Percentiles rank a stretch among this genome's conserved stretches.
Evolutionary conservation across 2,888 invertebrate species (phyloP).

Genomic region (Caenorhabditis sulstoni): DNA sequence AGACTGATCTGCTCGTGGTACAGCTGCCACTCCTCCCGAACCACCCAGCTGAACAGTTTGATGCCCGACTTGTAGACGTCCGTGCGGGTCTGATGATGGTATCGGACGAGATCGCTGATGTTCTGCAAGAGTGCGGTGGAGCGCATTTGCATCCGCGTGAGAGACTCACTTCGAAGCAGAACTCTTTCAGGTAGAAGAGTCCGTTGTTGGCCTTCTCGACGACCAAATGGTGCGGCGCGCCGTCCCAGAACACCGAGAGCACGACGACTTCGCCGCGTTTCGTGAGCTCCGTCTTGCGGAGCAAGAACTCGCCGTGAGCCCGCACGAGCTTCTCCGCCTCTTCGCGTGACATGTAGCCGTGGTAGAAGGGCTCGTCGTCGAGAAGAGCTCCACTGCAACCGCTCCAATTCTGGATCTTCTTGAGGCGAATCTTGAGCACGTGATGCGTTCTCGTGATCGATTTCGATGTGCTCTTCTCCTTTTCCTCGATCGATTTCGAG

Average conservation of each 20-base stretch:
- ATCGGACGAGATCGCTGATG: slow-evolving; percentile 66
- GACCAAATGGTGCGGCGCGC: slow-evolving; percentile 55
- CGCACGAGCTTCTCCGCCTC: slow-evolving; percentile 60
- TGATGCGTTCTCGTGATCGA: slow-evolving; percentile 29
- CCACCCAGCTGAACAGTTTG: slow-evolving; percentile 51
- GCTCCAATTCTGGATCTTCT: slow-evolving; percentile 58
- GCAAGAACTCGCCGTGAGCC: slow-evolving; percentile 63
- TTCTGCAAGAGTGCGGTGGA: slow-evolving; percentile 45
- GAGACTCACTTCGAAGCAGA: slow-evolving; percentile 64
- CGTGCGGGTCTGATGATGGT: slow-evolving; percentile 60
- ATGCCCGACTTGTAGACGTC: slow-evolving; percentile 60
- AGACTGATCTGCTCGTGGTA: slow-evolving; percentile 72
- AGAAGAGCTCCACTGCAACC: slow-evolving; percentile 53
- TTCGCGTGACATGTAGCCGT: slow-evolving; percentile 70
- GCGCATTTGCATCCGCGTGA: background rate
- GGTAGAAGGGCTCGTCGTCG: slow-evolving; percentile 71
- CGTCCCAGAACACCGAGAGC: slow-evolving; percentile 57
- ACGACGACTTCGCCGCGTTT: slow-evolving; percentile 55
- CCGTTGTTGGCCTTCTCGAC: slow-evolving; percentile 61
- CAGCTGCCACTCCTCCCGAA: slow-evolving; percentile 70
- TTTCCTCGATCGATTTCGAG: slow-evolving; percentile 37
- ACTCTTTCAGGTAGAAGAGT: slow-evolving; percentile 63
- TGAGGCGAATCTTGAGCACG: slow-evolving; percentile 44
- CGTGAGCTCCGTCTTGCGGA: slow-evolving; percentile 62
- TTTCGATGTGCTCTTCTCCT: slow-evolving; percentile 20